Evolutionary conservation across 2,888 invertebrate species (phyloP), one percentile per base, ranked within the genome.

Genomic region (Furcula furcula): DNA sequence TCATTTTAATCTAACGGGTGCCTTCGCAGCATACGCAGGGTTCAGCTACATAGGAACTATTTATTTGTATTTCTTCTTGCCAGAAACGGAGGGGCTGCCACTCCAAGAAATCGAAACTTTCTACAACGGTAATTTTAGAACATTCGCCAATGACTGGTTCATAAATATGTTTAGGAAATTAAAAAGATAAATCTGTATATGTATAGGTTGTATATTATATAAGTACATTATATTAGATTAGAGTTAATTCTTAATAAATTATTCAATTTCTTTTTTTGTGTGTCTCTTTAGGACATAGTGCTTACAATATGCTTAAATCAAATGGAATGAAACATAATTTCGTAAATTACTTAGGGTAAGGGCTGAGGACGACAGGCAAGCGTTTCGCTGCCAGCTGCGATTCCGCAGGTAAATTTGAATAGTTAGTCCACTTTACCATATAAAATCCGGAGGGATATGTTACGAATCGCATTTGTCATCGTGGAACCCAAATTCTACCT

Each of bases 31-130:
- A 0, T 91, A 90, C 52, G 84, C 90, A 2, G 58, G 48, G 1
- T 80, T 89, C 25, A 82, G 82, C 7, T 76, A 83, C 27, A 28
- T 80, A 0, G 91, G 91, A 15, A 76, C 89, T 2, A 51, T 90
- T 5, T 90, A 84, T 40, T 66, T 91, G 2, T 91, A 90, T 60
- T 86, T 90, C 56, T 81, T 79, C 38, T 57, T 91, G 40, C 90
- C 90, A 18, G 91, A 91, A 64, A 91, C 91, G 0, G 91, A 91
- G 74, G 90, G 90, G 0, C 86, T 80, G 34, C 68, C 79, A 0
- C 70, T 91, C 7, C 81, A 86, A 61, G 88, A 90, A 49, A 90
- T 91, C 7, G 90, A 91, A 56, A 64, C 70, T 0, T 81, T 75
- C 40, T 90, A 86, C 44, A 68, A 63, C 14, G 84, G 83, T 4